Conservation (phyloP, 2,888 invertebrate species). For the Ophioninae sp. region DNA sequence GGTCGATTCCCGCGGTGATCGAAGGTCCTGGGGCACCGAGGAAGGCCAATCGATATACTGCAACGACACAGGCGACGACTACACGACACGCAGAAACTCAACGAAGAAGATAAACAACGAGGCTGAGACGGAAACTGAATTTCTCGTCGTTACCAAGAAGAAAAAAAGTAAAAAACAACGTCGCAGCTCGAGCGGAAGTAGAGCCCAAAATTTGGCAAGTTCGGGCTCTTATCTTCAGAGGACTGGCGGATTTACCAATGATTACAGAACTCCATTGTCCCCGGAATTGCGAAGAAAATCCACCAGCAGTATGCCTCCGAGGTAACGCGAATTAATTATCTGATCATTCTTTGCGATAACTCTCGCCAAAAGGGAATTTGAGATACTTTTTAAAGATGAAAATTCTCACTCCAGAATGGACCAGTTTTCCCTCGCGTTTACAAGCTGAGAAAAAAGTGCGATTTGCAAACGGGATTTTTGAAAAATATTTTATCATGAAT, state of each 20-base stretch:
- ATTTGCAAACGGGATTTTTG: too few species aligned
- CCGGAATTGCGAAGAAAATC: constrained; percentile 84
- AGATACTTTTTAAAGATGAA: too few species aligned
- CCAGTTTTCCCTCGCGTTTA: too few species aligned
- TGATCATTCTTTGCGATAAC: neutral
- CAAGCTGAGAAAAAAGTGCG: too few species aligned
- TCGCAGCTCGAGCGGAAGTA: constrained; percentile 78
- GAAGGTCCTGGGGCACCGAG: constrained; percentile 87
- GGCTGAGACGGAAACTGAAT: constrained; percentile 84
- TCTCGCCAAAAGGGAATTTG: too few species aligned
- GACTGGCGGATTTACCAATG: constrained; percentile 75
- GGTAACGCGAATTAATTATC: constrained; percentile 66
- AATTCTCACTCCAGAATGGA: too few species aligned
- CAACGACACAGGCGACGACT: constrained; percentile 78
- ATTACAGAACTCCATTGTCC: constrained; percentile 77
- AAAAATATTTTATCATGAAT: too few species aligned
- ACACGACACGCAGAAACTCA: constrained; percentile 74
- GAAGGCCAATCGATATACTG: constrained; percentile 83
- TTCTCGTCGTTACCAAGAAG: constrained; percentile 92
- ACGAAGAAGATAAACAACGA: constrained; percentile 75
- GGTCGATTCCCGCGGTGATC: constrained; percentile 79
- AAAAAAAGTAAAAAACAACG: constrained; percentile 87
- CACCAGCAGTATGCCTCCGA: constrained; percentile 90
- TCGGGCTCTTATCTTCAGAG: constrained; percentile 77
- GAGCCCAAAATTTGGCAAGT: constrained; percentile 77